These are phyloP conservation scores for Lonchura striata DNA, from an alignment of 2,113 vertebrate genomes.

Conservation along the genomic window DNA sequence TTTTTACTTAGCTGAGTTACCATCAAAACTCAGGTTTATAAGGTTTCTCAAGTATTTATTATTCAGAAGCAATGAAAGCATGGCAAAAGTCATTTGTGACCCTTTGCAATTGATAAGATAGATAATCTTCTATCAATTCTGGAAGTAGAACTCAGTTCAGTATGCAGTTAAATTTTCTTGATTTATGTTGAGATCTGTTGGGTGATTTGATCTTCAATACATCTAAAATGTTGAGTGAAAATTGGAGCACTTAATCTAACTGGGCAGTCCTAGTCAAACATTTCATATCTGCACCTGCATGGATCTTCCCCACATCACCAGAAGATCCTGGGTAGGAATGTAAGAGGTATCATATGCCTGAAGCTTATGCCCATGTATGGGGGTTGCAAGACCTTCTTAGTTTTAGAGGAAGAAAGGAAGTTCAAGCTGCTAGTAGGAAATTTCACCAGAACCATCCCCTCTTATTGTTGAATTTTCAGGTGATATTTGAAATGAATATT, in stretches of 20 bases:
- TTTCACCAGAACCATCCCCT: background rate
- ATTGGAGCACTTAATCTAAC: background rate
- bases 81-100: background rate
- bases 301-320: background rate
- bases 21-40: background rate
- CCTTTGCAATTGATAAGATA: background rate
- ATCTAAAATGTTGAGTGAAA: background rate
- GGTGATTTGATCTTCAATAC: background rate
- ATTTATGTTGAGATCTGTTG: background rate
- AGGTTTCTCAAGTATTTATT: background rate
- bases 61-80: background rate
- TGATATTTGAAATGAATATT: background rate
- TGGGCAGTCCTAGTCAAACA: background rate
- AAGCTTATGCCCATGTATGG: background rate
- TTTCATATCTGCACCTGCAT: background rate
- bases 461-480: background rate
- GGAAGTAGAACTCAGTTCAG: background rate
- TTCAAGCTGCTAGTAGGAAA: background rate
- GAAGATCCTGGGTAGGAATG: background rate
- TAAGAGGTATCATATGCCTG: background rate
- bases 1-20: background rate
- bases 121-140: background rate
- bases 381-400: background rate
- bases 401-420: background rate
- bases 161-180: background rate